A percentile compares a stretch with the other conserved stretches of the same genome.
phyloP scores from a whole-genome alignment of 1,140 invertebrate species.

The Hestina assimilis region DNA sequence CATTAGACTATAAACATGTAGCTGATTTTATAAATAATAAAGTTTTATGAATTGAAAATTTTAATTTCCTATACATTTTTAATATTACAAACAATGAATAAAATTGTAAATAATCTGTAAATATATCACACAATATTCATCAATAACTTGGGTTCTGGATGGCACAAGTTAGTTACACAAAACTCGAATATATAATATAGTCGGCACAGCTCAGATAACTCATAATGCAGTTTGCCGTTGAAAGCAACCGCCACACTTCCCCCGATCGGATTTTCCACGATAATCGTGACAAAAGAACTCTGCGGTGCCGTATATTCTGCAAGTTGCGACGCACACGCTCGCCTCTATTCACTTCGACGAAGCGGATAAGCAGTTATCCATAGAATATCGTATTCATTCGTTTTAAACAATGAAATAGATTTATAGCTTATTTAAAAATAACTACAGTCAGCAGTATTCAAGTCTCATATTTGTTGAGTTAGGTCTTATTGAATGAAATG shows the following conservation, averaged over 20 bases:
- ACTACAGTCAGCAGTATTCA: too few species aligned
- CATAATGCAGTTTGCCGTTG: constrained; percentile 74
- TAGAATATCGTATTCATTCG: constrained; percentile 49
- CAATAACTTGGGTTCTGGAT: not conserved
- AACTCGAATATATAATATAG: constrained; percentile 47
- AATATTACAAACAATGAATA: too few species aligned
- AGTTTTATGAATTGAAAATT: too few species aligned
- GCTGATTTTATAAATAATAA: too few species aligned
- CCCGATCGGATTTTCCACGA: constrained; percentile 74
- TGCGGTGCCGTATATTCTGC: constrained; percentile 59
- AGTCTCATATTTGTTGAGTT: too few species aligned
- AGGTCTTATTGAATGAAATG: too few species aligned
- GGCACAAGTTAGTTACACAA: constrained; percentile 39
- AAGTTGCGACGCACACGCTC: constrained; percentile 52
- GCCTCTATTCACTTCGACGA: constrained; percentile 54
- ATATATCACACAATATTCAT: constrained; percentile 6
- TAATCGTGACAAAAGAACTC: constrained; percentile 76
- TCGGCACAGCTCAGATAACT: constrained; percentile 51
- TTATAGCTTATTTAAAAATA: not conserved
- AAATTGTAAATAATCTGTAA: too few species aligned
- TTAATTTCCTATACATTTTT: too few species aligned
- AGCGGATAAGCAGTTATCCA: constrained; percentile 54
- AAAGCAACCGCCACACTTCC: constrained; percentile 67
- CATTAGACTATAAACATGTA: too few species aligned
- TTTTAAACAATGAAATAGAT: constrained; percentile 14